Evolutionary conservation across 2,888 invertebrate genomes (phyloP).

Genomic region (Limnephilus rhombicus): DNA sequence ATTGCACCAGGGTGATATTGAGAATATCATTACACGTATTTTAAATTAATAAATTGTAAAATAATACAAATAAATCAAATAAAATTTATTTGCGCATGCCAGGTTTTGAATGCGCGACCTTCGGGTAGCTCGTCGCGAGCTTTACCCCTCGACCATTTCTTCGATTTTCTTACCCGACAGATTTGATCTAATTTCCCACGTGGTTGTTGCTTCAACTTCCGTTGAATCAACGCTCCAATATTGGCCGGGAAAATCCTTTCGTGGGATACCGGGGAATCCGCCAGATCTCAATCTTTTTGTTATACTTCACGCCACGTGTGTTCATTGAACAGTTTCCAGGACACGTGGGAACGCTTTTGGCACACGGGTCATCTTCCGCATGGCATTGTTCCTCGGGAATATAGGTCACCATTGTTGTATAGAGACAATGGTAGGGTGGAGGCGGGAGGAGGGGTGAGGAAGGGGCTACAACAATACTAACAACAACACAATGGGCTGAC

Average conservation of each 20-base stretch:
- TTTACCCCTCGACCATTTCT: no score
- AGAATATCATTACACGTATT: no score
- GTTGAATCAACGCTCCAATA: background rate
- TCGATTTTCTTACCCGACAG: no score
- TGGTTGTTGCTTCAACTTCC: background rate
- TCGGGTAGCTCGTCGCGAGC: no score
- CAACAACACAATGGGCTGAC: background rate
- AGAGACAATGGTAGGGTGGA: background rate
- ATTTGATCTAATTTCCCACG: background rate
- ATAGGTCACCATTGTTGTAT: constrained; percentile 17
- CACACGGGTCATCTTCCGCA: constrained; percentile 7
- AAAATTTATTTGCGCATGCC: no score
- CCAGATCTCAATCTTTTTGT: background rate
- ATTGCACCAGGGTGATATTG: no score
- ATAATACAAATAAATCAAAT: no score
- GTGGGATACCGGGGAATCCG: background rate
- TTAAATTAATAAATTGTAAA: no score
- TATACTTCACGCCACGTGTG: background rate
- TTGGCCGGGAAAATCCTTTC: background rate
- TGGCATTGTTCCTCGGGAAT: constrained; percentile 17
- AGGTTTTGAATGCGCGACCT: no score
- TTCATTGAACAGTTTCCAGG: constrained; percentile 8
- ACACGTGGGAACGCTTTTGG: constrained; percentile 12
- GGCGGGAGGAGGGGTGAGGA: background rate
- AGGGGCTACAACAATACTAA: background rate